Base-by-base conservation (phyloP, 2,797 vertebrate genomes). In the Danionella dracula region DNA sequence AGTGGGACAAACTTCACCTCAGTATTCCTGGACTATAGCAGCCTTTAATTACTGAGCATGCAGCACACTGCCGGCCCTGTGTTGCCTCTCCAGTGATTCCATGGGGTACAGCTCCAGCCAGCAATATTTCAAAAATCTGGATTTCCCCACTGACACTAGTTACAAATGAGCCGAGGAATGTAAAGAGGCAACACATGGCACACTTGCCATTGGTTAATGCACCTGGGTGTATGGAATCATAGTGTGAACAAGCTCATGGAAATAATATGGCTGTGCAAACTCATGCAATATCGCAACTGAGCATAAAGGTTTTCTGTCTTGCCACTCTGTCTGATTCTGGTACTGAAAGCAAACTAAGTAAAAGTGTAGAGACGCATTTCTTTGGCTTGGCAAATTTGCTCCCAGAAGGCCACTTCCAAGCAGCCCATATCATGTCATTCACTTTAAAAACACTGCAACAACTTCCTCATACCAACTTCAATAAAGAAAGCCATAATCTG, bases 1-100 rank as follows among this genome's bases (percentile, higher is more conserved):
- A 81, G 84, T 80, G 84, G 86, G 87, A 89, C 87, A 89, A 83
- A 85, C 86, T 87, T 86, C 81, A 85, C 83, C 85, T 89, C 87
- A 89, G 88, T 88, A 53, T 79, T 87, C 83, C 83, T 84, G 79
- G 81, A 85, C 83, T 86, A 83, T 86, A 82, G 85, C 84, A 83
- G 80, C 84, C 86, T 90, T 89, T 89, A 90, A 90, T 90, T 85
- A 87, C 83, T 72, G 76, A 79, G 76, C 75, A 56, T 46, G 73
- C 76, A 86, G 66, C 82, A 89, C 87, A 88, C 86, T 87, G 77
- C 80, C 66, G 71, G 76, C 85, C 87, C 84, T 90, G 87, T 89
- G 81, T 86, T 21, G 70, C 75, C 81, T 82, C 78, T 72, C 80
- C 69, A 63, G 75, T 58, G 74, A 68, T 80, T 88, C 85, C 84